Evolutionary conservation across 2,113 vertebrate genomes (phyloP).

Genomic region (Dasypus novemcinctus): DNA sequence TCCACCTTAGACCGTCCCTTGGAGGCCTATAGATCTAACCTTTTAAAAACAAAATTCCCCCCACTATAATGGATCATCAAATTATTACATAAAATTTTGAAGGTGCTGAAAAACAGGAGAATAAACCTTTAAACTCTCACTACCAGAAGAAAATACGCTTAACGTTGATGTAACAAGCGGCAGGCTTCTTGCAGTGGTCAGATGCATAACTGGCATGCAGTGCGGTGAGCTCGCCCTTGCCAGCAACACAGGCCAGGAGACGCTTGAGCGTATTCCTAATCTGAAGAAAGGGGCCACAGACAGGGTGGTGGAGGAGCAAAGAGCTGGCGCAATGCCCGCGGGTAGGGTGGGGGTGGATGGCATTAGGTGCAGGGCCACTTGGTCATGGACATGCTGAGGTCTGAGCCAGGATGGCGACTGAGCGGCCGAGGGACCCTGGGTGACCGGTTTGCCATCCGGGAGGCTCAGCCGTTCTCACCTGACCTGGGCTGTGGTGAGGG

Average conservation of each 20-base stretch:
- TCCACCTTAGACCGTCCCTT: neutral
- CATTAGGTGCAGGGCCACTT: neutral
- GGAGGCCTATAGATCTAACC: neutral
- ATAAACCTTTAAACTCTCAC: neutral
- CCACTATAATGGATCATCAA: neutral
- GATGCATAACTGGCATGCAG: rapidly evolving
- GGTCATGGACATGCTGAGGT: neutral
- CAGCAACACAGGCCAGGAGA: neutral
- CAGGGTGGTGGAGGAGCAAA: neutral
- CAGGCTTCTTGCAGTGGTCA: no score
- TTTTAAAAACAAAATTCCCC: neutral
- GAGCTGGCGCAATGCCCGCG: no score
- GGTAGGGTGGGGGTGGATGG: neutral
- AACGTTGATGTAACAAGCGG: neutral
- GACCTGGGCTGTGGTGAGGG: neutral
- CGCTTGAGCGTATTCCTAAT: neutral
- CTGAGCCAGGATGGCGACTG: neutral
- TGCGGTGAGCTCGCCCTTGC: neutral
- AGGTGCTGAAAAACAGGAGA: neutral
- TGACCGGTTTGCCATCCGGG: neutral
- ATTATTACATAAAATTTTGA: neutral
- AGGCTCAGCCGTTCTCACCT: neutral
- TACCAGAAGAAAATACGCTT: neutral
- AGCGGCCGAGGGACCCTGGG: neutral
- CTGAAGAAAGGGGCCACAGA: neutral